These are phyloP conservation scores for Pseudopleuronectes americanus DNA, from an alignment of 2,797 vertebrate species.

Conservation along the genomic window DNA sequence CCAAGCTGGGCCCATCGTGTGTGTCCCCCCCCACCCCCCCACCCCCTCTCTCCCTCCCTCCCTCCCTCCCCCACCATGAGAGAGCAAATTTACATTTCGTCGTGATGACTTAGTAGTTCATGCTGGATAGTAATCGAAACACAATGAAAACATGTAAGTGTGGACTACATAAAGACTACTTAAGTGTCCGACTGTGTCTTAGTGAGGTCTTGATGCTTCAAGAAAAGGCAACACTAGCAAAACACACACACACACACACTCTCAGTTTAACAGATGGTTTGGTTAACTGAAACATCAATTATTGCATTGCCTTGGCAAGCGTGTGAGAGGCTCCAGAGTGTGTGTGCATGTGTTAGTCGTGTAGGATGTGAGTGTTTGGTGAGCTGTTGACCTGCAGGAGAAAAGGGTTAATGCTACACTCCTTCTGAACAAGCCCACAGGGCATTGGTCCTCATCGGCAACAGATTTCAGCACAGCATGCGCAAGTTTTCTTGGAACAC, in stretches of 20 bases:
- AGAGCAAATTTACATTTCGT: constrained; percentile 74
- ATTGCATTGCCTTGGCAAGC: constrained; percentile 81
- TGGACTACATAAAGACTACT: constrained; percentile 20
- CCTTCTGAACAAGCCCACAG: constrained; percentile 76
- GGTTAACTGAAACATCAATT: constrained; percentile 86
- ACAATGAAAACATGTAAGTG: constrained; percentile 31
- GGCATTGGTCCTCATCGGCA: constrained; percentile 72
- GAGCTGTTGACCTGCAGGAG: constrained; percentile 81
- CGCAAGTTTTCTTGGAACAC: constrained; percentile 44
- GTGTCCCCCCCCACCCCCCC: constrained; percentile 49
- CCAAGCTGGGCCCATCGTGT: constrained; percentile 64
- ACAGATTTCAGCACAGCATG: constrained; percentile 77
- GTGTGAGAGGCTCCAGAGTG: constrained; percentile 60
- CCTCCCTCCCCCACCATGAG: constrained; percentile 50
- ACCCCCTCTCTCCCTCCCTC: constrained; percentile 15
- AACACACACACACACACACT: constrained; percentile 37
- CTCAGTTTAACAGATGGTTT: constrained; percentile 84
- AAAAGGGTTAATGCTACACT: constrained; percentile 82
- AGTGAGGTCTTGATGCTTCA: too few relatives aligned
- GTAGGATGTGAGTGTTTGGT: constrained; percentile 80
- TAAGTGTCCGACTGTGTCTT: constrained; percentile 46
- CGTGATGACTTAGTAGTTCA: constrained; percentile 61
- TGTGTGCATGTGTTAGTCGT: constrained; percentile 60
- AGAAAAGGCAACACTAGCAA: not conserved
- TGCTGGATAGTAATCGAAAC: constrained; percentile 47